Conservation (phyloP, 1,140 invertebrate species). For the Drosophila ananassae region DNA sequence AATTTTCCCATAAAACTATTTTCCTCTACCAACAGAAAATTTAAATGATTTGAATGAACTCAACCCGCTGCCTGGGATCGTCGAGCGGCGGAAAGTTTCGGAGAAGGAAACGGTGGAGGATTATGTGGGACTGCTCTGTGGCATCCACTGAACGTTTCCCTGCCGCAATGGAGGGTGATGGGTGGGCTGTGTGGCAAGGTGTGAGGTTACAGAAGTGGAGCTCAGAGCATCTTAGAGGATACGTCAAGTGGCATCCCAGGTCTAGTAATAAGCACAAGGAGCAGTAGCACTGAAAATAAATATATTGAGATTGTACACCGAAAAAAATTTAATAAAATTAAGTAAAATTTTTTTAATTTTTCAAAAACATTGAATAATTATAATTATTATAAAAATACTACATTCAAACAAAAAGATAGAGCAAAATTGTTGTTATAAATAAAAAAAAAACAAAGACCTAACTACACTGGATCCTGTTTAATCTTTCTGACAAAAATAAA, state of each 20-base stretch:
- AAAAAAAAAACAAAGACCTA: no score
- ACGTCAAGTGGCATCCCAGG: constrained; percentile 16
- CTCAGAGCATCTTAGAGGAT: constrained; percentile 20
- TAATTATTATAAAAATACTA: no score
- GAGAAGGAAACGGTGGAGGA: neutral
- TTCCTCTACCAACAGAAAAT: constrained; percentile 4
- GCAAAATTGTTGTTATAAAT: no score
- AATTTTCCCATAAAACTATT: neutral
- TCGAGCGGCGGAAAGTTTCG: neutral
- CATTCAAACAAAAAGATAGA: no score
- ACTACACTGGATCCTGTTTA: no score
- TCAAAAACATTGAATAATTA: no score
- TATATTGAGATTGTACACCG: neutral
- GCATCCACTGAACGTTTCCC: constrained; percentile 7
- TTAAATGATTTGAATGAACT: constrained; percentile 13
- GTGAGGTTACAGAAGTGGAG: constrained; percentile 10
- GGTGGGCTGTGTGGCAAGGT: neutral
- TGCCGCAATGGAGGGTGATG: neutral
- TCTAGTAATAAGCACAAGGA: constrained; percentile 43
- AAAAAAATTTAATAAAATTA: no score
- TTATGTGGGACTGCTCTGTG: constrained; percentile 5
- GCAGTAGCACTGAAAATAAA: constrained; percentile 4
- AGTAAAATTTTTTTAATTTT: no score
- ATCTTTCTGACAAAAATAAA: no score
- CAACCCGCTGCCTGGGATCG: neutral